These are phyloP conservation scores for Aethina tumida DNA, from an alignment of 1,140 invertebrate species.

Conservation along the genomic window DNA sequence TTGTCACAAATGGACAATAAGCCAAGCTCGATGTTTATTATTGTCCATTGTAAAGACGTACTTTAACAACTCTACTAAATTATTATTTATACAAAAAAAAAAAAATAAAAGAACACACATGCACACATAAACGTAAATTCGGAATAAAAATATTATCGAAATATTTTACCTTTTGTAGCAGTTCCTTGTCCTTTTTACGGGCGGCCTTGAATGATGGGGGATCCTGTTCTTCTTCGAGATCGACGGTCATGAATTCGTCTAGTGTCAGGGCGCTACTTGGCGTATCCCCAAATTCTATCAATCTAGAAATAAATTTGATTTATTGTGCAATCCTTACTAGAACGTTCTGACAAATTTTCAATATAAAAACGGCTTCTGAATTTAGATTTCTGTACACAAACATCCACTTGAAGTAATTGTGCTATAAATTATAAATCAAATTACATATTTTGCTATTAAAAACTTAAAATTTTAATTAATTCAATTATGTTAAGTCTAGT, in stretches of 20 bases:
- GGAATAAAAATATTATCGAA: slow-evolving; percentile 3
- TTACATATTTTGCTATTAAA: no score
- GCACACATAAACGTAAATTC: neutral
- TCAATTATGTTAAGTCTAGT: no score
- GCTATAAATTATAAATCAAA: no score
- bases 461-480: no score
- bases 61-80: neutral
- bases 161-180: slow-evolving; percentile 55
- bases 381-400: no score
- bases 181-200: slow-evolving; percentile 74
- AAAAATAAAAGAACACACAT: neutral
- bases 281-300: slow-evolving; percentile 94
- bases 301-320: slow-evolving; percentile 40
- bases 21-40: no score
- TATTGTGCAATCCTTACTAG: no score
- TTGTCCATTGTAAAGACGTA: no score
- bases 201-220: slow-evolving; percentile 90
- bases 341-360: no score
- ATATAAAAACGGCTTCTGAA: no score
- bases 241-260: slow-evolving; percentile 95
- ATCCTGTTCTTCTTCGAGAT: slow-evolving; percentile 94
- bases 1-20: no score
- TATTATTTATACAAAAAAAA: neutral
- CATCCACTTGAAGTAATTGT: no score
- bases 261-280: slow-evolving; percentile 82